Percentiles rank a stretch among this genome's conserved stretches.
phyloP scores from a whole-genome alignment of 2,888 invertebrate genomes.

The Platycheirus albimanus region DNA sequence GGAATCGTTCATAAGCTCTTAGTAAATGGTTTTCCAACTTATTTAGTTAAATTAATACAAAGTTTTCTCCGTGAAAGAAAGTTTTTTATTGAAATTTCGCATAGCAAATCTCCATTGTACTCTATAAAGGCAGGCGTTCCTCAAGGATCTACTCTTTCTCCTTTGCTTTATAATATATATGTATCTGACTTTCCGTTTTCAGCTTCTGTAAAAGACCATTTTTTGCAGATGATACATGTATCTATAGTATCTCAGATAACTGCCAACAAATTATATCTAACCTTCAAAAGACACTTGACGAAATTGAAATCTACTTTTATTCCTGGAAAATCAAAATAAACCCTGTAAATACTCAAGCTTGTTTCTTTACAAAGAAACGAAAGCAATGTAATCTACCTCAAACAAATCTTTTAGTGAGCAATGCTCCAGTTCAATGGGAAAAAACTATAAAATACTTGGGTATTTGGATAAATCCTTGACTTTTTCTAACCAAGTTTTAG shows the following conservation, averaged over 20 bases:
- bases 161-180: background rate
- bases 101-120: background rate
- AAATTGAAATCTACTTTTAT: background rate
- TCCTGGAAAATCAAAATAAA: slow-evolving; percentile 2
- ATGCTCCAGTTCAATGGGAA: background rate
- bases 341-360: background rate
- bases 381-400: background rate
- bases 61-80: background rate
- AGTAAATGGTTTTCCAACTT: background rate
- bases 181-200: background rate
- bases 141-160: slow-evolving; percentile 3
- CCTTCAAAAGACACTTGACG: background rate
- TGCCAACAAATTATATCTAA: background rate
- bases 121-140: slow-evolving; percentile 1
- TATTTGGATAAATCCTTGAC: slow-evolving; percentile 1
- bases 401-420: background rate
- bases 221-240: slow-evolving; percentile 5
- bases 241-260: background rate
- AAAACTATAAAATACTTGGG: slow-evolving; percentile 3
- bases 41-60: background rate
- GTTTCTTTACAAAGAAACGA: background rate
- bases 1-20: background rate
- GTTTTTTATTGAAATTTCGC: background rate
- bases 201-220: background rate
- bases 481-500: background rate